Evolutionary conservation across 2,797 vertebrate genomes (phyloP).

Genomic region (Labroides dimidiatus): DNA sequence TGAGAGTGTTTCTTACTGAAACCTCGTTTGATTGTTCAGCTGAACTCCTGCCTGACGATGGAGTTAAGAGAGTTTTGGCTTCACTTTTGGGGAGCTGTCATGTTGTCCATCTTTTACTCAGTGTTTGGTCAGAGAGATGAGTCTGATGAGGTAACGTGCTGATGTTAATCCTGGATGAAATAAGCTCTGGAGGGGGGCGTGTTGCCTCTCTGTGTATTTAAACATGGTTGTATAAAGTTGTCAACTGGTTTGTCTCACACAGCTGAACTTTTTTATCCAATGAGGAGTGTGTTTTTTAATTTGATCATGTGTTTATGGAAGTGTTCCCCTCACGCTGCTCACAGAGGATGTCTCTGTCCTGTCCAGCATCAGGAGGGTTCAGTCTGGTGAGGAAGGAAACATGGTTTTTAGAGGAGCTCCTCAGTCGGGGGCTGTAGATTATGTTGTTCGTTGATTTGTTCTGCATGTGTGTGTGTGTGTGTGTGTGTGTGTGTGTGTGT

Average conservation of each 20-base stretch:
- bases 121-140: not conserved
- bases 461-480: constrained; percentile 82
- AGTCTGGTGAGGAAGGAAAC: too few relatives aligned
- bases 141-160: too few relatives aligned
- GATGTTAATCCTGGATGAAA: not conserved
- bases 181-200: not conserved
- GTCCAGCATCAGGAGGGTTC: too few relatives aligned
- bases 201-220: constrained; percentile 35
- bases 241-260: constrained; percentile 38
- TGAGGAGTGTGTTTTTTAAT: constrained; percentile 48
- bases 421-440: constrained; percentile 66
- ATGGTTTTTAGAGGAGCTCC: constrained; percentile 64
- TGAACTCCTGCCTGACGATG: too few relatives aligned
- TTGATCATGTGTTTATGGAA: constrained; percentile 3
- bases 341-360: too few relatives aligned
- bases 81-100: not conserved
- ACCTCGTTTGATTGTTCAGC: too few relatives aligned
- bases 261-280: constrained; percentile 16
- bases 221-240: constrained; percentile 61
- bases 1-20: too few relatives aligned
- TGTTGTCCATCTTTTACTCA: not conserved
- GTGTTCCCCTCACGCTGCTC: too few relatives aligned
- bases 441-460: constrained; percentile 78
- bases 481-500: constrained; percentile 40
- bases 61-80: not conserved